Evolutionary conservation across 2,113 vertebrate species (phyloP).

Genomic region (Tauraco erythrolophus): DNA sequence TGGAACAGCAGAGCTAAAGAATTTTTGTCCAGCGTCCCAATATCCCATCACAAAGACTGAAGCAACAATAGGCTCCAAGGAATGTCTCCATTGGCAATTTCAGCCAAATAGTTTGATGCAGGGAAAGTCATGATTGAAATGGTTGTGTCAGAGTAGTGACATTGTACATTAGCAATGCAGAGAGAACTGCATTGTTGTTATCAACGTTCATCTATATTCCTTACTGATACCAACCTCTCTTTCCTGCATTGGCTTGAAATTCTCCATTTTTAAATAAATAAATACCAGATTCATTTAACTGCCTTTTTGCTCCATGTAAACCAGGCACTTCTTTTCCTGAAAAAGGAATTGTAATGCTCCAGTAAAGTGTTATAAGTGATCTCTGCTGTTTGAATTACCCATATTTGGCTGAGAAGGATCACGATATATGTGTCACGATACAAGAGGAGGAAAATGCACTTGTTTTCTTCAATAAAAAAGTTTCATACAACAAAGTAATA

Average conservation of each 20-base stretch:
- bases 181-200: not conserved
- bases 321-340: not conserved
- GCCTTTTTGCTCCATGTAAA: not conserved
- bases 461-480: not conserved
- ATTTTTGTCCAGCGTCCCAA: not conserved
- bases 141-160: not conserved
- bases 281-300: not conserved
- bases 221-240: not conserved
- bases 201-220: rapidly evolving
- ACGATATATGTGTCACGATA: not conserved
- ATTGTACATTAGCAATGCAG: not conserved
- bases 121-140: not conserved
- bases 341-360: not conserved
- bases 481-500: not conserved
- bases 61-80: not conserved
- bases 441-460: not conserved
- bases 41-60: not conserved
- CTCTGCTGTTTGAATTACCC: not conserved
- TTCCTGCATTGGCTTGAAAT: not conserved
- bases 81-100: not conserved
- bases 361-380: not conserved
- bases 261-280: not conserved
- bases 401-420: not conserved
- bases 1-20: not conserved
- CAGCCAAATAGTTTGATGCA: not conserved